Percentiles rank a stretch among this genome's conserved stretches.
Conservation (phyloP, 2,888 invertebrate genomes). For the Schizotus pectinicornis region DNA sequence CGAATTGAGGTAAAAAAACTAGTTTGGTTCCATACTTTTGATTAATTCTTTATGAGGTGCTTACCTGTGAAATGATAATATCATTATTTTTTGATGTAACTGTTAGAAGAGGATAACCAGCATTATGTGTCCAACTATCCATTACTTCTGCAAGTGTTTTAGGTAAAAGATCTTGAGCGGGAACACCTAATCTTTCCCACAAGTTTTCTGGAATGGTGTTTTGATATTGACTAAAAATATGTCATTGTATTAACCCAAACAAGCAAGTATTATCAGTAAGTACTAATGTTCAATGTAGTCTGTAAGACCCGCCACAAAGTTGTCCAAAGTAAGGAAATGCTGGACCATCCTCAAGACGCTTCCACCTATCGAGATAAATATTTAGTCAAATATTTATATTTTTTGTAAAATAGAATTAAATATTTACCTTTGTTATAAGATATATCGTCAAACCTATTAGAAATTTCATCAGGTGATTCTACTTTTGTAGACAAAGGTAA, state of each 20-base stretch:
- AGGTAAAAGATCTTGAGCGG: slow-evolving; percentile 37
- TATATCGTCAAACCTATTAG: slow-evolving; percentile 69
- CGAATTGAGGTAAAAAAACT: too few relatives aligned
- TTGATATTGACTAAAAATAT: slow-evolving; percentile 53
- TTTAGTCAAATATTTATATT: background rate
- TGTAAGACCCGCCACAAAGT: slow-evolving; percentile 63
- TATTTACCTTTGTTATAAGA: slow-evolving; percentile 75
- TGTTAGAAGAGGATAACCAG: slow-evolving; percentile 64
- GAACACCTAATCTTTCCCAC: slow-evolving; percentile 56
- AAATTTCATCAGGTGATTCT: slow-evolving; percentile 64
- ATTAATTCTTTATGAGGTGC: background rate
- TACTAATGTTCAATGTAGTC: slow-evolving; percentile 64
- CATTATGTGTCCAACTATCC: slow-evolving; percentile 66
- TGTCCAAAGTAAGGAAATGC: slow-evolving; percentile 62
- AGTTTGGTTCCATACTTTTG: too few relatives aligned
- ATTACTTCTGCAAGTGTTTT: slow-evolving; percentile 54
- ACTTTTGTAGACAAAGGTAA: slow-evolving; percentile 66
- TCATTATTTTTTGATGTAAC: slow-evolving; percentile 44
- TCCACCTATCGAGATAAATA: slow-evolving; percentile 21
- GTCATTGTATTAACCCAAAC: slow-evolving; percentile 11
- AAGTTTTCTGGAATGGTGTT: slow-evolving; percentile 61
- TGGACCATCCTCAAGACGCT: slow-evolving; percentile 67
- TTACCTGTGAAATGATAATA: slow-evolving; percentile 36
- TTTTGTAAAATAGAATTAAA: too few relatives aligned
- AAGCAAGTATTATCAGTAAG: background rate